phyloP scores from a whole-genome alignment of 1,140 invertebrate genomes.

The Bombus confusus region DNA sequence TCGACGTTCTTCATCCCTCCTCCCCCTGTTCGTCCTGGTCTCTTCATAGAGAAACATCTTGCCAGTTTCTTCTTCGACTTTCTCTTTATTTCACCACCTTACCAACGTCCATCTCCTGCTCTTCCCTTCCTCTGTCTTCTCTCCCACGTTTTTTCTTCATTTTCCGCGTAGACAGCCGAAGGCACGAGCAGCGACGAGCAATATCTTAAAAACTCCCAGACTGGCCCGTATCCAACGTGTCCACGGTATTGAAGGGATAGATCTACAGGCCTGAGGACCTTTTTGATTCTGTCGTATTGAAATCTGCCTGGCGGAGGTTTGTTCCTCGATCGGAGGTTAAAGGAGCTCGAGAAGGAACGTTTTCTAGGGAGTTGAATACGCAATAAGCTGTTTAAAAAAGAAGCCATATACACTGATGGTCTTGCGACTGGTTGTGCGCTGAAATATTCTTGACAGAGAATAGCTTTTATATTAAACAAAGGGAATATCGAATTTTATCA shows the following conservation, averaged over 20 bases:
- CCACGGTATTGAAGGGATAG: background rate
- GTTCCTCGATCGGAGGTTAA: background rate
- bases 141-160: slow-evolving; percentile 2
- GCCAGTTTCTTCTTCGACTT: slow-evolving; percentile 33
- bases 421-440: too few relatives aligned
- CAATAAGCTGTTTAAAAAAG: too few relatives aligned
- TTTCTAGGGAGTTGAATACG: too few relatives aligned
- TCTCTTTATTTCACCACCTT: slow-evolving; percentile 27
- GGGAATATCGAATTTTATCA: too few relatives aligned
- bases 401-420: too few relatives aligned
- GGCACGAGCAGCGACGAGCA: slow-evolving; percentile 66
- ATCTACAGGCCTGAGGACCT: background rate
- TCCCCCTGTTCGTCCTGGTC: background rate
- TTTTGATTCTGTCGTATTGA: background rate
- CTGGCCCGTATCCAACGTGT: slow-evolving; percentile 55
- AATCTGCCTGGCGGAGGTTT: background rate
- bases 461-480: too few relatives aligned
- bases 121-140: background rate
- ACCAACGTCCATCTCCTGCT: background rate
- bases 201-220: slow-evolving; percentile 70
- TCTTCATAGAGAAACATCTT: slow-evolving; percentile 25
- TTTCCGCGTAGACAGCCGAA: slow-evolving; percentile 28
- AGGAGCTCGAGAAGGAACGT: background rate
- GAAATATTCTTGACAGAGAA: too few relatives aligned
- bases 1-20: background rate